These are phyloP conservation scores for Pterostichus madidus DNA, from an alignment of 2,888 invertebrate genomes.

Conservation along the genomic window DNA sequence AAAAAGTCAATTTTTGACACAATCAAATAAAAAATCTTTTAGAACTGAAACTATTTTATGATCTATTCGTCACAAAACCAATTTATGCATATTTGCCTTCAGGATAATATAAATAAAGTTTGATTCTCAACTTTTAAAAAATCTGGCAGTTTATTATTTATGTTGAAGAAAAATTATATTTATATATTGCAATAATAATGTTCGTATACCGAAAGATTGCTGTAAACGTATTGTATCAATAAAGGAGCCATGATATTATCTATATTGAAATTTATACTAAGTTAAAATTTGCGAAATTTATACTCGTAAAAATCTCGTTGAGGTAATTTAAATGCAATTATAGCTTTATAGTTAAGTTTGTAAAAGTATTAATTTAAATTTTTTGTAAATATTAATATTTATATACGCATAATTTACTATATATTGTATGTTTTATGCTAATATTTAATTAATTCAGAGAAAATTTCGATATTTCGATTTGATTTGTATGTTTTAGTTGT, in stretches of 20 bases:
- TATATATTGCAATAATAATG: neutral
- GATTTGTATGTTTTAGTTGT: neutral
- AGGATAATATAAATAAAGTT: too few species aligned
- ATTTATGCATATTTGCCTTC: too few species aligned
- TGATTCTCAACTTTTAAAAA: too few species aligned
- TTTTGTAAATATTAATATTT: constrained; percentile 60
- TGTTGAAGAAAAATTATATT: too few species aligned
- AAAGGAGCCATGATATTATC: constrained; percentile 8
- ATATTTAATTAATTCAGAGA: constrained; percentile 21
- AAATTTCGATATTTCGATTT: constrained; percentile 37
- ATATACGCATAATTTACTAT: constrained; percentile 54
- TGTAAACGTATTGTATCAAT: neutral
- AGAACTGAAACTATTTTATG: too few species aligned
- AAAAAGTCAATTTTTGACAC: too few species aligned
- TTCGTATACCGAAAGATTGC: constrained; percentile 1
- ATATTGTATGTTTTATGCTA: constrained; percentile 30
- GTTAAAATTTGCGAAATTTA: constrained; percentile 40
- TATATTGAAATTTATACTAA: constrained; percentile 32
- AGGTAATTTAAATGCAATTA: constrained; percentile 24
- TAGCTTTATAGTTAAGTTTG: constrained; percentile 61
- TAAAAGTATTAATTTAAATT: constrained; percentile 47
- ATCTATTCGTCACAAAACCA: too few species aligned
- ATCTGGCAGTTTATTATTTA: too few species aligned
- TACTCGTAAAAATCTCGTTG: constrained; percentile 27
- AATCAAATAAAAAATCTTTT: too few species aligned